phyloP scores from a whole-genome alignment of 2,113 vertebrate genomes.

The Diphyllodes magnificus region DNA sequence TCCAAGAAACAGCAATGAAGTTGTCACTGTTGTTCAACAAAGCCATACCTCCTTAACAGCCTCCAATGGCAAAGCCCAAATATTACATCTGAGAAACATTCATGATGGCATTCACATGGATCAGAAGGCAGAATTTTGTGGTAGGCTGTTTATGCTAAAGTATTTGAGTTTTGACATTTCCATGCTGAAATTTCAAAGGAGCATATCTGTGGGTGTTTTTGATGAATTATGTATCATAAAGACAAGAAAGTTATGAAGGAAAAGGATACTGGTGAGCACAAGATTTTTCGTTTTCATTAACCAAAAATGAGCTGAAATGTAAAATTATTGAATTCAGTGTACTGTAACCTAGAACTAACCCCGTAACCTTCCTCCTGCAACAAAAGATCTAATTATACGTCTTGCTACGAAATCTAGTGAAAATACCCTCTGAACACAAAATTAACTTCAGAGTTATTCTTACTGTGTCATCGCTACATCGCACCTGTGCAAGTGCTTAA shows the following conservation, averaged over 20 bases:
- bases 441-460: background rate
- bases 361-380: background rate
- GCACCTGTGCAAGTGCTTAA: background rate
- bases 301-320: constrained; percentile 27
- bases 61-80: background rate
- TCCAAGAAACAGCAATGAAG: background rate
- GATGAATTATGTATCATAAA: background rate
- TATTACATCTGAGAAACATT: background rate
- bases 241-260: background rate
- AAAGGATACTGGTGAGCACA: background rate
- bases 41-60: background rate
- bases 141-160: background rate
- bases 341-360: constrained; percentile 17
- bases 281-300: constrained; percentile 7
- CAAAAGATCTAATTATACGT: background rate
- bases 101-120: background rate
- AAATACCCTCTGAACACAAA: background rate
- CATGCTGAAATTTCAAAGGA: background rate
- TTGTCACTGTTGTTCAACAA: background rate
- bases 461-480: background rate
- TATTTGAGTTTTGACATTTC: background rate
- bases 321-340: background rate
- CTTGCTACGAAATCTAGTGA: background rate
- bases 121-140: background rate
- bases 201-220: background rate